These are phyloP conservation scores for Hyles euphorbiae DNA, from an alignment of 1,140 invertebrate genomes.

Conservation along the genomic window DNA sequence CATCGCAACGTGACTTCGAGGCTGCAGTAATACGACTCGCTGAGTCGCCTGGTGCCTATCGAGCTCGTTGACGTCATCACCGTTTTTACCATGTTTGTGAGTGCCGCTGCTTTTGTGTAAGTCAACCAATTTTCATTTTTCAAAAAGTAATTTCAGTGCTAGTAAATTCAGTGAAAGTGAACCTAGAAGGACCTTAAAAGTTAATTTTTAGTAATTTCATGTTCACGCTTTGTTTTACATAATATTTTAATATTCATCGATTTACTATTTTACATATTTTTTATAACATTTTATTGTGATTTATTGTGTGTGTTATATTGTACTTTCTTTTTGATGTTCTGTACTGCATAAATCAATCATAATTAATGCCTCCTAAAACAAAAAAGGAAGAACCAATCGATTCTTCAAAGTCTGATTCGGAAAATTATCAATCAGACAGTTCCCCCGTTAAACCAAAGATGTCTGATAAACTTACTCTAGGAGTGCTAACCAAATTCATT, in stretches of 20 bases:
- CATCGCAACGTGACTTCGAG: too few species aligned
- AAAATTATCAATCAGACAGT: background rate
- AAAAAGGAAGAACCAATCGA: background rate
- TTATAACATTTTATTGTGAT: too few species aligned
- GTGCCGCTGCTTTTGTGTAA: too few species aligned
- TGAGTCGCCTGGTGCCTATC: too few species aligned
- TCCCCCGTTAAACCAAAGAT: background rate
- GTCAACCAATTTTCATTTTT: too few species aligned
- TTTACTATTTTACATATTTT: background rate
- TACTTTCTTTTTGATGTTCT: background rate
- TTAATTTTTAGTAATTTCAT: too few species aligned
- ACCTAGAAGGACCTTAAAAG: too few species aligned
- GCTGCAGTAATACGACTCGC: too few species aligned
- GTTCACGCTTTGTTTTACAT: background rate
- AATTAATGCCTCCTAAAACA: constrained; percentile 3
- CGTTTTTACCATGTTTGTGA: too few species aligned
- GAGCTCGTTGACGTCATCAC: too few species aligned
- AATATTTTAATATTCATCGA: background rate
- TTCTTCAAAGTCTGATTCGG: background rate
- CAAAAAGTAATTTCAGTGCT: too few species aligned
- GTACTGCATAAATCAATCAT: background rate
- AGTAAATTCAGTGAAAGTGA: too few species aligned
- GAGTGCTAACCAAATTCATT: constrained; percentile 20
- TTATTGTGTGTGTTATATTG: background rate
- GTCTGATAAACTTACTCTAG: constrained; percentile 7